These are phyloP conservation scores for Epizoanthus scotinus DNA, from an alignment of 92 coral and sea anemone species.

Conservation along the genomic window DNA sequence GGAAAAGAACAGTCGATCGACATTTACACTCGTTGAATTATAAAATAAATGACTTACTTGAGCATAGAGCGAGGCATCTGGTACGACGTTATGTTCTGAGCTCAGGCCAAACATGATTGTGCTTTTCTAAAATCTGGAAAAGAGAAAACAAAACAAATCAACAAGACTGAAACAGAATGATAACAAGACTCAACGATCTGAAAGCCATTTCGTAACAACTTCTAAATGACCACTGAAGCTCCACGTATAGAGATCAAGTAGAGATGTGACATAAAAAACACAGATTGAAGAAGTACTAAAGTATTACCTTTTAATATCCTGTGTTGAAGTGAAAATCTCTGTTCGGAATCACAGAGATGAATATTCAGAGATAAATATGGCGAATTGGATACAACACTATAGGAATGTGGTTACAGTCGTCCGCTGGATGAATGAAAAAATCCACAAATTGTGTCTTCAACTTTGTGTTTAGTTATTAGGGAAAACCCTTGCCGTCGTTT, in stretches of 20 bases:
- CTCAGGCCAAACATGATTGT: slow-evolving; percentile 77
- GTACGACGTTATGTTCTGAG: slow-evolving; percentile 89
- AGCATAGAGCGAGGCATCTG: slow-evolving; percentile 93
- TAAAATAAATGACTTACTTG: slow-evolving; percentile 65
- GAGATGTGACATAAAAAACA: background rate
- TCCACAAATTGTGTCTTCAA: background rate
- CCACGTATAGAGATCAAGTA: background rate
- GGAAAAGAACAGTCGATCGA: slow-evolving; percentile 28
- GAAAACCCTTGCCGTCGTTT: slow-evolving; percentile 34
- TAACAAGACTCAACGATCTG: slow-evolving; percentile 22
- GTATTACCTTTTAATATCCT: slow-evolving; percentile 23
- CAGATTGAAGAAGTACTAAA: background rate
- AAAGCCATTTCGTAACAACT: slow-evolving; percentile 31
- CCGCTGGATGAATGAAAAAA: slow-evolving; percentile 15
- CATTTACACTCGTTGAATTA: slow-evolving; percentile 14
- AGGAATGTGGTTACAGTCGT: slow-evolving; percentile 33
- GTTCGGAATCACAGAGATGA: background rate
- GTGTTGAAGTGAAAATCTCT: slow-evolving; percentile 21
- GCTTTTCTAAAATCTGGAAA: slow-evolving; percentile 33
- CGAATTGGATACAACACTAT: slow-evolving; percentile 8
- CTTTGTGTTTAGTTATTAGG: slow-evolving; percentile 17
- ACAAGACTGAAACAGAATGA: slow-evolving; percentile 8
- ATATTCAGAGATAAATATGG: slow-evolving; percentile 24
- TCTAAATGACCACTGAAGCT: slow-evolving; percentile 12
- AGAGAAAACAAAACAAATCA: slow-evolving; percentile 34